These are phyloP conservation scores for Steromphala cineraria DNA, from an alignment of 2,888 invertebrate genomes.

Conservation along the genomic window DNA sequence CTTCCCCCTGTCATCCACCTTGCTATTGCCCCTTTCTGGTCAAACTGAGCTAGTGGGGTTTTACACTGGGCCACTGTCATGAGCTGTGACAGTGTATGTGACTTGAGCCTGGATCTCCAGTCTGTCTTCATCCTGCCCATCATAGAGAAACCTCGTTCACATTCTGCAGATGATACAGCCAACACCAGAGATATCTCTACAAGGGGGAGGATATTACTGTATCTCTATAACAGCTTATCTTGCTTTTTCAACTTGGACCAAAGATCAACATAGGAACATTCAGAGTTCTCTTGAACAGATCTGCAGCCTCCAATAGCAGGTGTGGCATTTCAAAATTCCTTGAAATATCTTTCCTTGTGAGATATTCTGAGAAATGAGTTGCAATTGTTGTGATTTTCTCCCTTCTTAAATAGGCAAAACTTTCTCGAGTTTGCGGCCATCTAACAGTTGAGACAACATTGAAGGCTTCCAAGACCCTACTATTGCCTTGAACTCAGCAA, in stretches of 20 bases:
- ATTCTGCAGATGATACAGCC: background rate
- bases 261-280: background rate
- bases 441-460: too few species aligned
- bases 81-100: background rate
- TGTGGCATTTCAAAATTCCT: background rate
- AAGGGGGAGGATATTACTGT: background rate
- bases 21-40: conserved; percentile 3
- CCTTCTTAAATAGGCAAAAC: too few species aligned
- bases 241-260: background rate
- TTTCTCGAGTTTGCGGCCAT: too few species aligned
- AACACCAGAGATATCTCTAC: background rate
- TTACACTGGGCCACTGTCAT: too few species aligned
- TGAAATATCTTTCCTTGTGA: background rate
- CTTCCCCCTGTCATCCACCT: conserved; percentile 1
- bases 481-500: too few species aligned
- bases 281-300: background rate
- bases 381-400: too few species aligned
- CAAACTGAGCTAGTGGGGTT: too few species aligned
- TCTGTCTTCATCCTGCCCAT: background rate
- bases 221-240: background rate
- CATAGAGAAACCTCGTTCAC: background rate
- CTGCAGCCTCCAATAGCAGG: background rate
- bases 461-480: too few species aligned
- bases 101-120: background rate
- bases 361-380: too few species aligned